Base-by-base conservation (phyloP, 2,888 invertebrate genomes). In the Ctenicera cuprea region DNA sequence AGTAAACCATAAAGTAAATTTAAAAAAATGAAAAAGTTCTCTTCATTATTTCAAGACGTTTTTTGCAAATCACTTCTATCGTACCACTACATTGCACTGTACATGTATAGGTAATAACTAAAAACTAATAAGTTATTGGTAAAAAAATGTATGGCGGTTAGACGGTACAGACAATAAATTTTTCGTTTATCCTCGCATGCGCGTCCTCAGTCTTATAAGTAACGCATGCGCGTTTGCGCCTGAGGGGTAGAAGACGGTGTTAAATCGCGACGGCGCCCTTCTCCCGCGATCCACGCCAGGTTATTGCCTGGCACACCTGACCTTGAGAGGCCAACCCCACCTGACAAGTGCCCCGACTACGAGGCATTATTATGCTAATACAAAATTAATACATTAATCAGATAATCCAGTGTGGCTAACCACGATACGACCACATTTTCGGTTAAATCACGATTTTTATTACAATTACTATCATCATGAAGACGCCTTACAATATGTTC, bases 311-410 rank as follows among this genome's bases (percentile, higher is more conserved):
- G 82, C 78, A 78, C 75, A 78, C 79, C 81, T 84, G 84, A 83
- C 85, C 85, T 85, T 85, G 85, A 82, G 82, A 83, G 83, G 83
- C 83, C 83, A 83, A 83, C 84, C 84, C 83, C 82, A 80, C 82
- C 80, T 82, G 80, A 76, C 79, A 70, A 73, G 71, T 72, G 75
- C 57, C 69, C 71, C 50, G 48, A 37, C 71, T 59, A 38, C 43
- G 57, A 73, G 45, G 70, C 71, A 71, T 72, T 76, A 74, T 69
- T 62, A 71, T 76, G 71, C 59, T 74, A 74, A 74, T 74, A 37
- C 12, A 50, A 54, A 66, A 71, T 50, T 63, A 62, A 71, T 45
- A 59, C 16, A 72, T 63, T 72, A 72, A 66, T 62, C 67, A 61
- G 66, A 67, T 59, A 54, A 30, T 54, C 3, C 20, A 22, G 20